A percentile compares a stretch with the other conserved stretches of the same genome.
These are phyloP conservation scores for Muscicapa comitata DNA, from an alignment of 2,797 vertebrate genomes.

Conservation along the genomic window DNA sequence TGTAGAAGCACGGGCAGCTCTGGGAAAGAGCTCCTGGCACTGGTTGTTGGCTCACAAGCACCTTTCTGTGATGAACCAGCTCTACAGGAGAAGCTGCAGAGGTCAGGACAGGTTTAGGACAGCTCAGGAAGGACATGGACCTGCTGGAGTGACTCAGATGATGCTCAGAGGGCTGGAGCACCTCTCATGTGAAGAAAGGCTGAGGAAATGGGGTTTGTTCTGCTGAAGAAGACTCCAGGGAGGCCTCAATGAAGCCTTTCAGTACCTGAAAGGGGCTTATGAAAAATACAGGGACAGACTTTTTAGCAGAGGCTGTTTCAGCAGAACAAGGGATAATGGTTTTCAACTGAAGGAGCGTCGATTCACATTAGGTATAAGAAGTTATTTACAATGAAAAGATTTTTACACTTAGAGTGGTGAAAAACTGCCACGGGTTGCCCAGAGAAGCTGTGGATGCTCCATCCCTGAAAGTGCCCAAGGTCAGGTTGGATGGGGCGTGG, in stretches of 20 bases:
- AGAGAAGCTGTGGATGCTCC: background rate
- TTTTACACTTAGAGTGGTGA: background rate
- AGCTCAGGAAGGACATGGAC: background rate
- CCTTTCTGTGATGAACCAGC: background rate
- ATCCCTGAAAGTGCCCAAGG: background rate
- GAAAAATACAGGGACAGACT: background rate
- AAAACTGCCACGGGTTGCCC: background rate
- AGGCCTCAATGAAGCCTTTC: background rate
- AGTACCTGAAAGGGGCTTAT: background rate
- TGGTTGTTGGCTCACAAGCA: too few relatives aligned
- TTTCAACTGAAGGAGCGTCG: accelerated
- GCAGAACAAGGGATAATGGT: too few relatives aligned
- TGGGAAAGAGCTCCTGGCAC: background rate
- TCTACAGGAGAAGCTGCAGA: background rate
- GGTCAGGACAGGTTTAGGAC: accelerated
- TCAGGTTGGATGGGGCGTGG: accelerated
- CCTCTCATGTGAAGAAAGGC: background rate
- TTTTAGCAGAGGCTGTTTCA: background rate
- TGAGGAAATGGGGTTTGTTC: background rate
- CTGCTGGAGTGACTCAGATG: background rate
- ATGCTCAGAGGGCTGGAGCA: background rate
- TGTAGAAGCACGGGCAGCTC: background rate
- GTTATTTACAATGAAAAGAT: background rate
- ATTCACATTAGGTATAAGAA: background rate
- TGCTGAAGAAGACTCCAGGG: background rate